Evolutionary conservation across 2,797 vertebrate species (phyloP), one percentile per base, ranked within the genome.

Genomic region (Mus caroli): DNA sequence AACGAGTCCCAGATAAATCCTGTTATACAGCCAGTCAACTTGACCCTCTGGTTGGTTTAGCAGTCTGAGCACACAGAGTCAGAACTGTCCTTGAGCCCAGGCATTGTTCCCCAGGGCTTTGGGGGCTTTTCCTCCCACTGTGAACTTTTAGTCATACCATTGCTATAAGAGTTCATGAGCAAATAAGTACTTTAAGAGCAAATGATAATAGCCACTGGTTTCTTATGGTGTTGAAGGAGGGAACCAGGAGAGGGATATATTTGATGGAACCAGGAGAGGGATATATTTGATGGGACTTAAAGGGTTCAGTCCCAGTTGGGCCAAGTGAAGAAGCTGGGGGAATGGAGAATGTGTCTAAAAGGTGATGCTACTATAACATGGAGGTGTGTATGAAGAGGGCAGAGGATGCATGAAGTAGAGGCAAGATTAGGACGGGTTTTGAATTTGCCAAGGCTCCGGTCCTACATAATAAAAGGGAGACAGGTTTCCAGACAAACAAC

Each of bases 351-450:
- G 1, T 69, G 12, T 43, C 0, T 73, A 40, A 86, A 84, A 79
- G 67, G 40, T 31, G 31, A 54, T 1, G 3, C 46, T 46, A 15
- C 50, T 73, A n/a, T 43, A 58, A 10, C n/a, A 40, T 2, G 8
- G 14, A 17, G 0, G 90, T 13, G 1, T 58, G 11, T 28, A 13
- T 76, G 52, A 50, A 1, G 52, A 54, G 24, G 10, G 24, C 14
- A 31, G 54, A 71, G n/a, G 43, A 15, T n/a, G 3, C 56, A 2
- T 24, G 67, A 75, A 78, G 40, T 4, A 58, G 82, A 91, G 50
- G 60, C 67, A 64, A 82, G 76, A 77, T n/a, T 62, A 24, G 26
- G 88, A 76, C 89, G 43, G 62, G 60, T 22, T 95, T 85, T 78
- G 50, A 90, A 75, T 69, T 50, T 60, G 62, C 79, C 77, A 69